These are phyloP conservation scores for Cherax destructor DNA, from an alignment of 1,140 invertebrate genomes.

Conservation along the genomic window DNA sequence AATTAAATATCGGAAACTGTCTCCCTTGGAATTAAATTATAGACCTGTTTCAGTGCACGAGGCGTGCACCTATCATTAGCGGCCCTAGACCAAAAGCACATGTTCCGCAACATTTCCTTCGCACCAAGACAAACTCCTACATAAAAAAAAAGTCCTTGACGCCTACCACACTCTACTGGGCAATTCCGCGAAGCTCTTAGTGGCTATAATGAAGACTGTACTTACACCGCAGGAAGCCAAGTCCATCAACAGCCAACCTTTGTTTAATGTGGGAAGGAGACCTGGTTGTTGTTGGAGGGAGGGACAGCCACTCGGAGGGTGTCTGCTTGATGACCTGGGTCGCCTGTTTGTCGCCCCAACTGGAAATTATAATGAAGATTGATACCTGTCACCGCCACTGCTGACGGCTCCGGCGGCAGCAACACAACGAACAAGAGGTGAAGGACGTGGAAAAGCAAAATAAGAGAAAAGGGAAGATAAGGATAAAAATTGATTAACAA, in stretches of 20 bases:
- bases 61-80: neutral
- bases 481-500: no score
- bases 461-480: no score
- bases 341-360: neutral
- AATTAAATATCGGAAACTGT: neutral
- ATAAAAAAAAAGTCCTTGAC: no score
- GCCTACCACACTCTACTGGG: neutral
- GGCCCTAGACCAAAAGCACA: neutral
- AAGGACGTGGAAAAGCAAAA: no score
- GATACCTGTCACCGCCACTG: neutral
- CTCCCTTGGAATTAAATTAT: neutral
- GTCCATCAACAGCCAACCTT: neutral
- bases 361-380: neutral
- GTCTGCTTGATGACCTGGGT: neutral
- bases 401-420: neutral
- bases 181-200: neutral
- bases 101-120: neutral
- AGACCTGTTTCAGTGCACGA: neutral
- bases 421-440: neutral
- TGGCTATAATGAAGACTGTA: neutral
- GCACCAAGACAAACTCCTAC: no score
- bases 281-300: neutral
- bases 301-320: neutral
- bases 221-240: neutral
- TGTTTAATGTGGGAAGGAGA: neutral